Conservation (phyloP, 1,140 invertebrate species). For the Drosophila bocqueti region DNA sequence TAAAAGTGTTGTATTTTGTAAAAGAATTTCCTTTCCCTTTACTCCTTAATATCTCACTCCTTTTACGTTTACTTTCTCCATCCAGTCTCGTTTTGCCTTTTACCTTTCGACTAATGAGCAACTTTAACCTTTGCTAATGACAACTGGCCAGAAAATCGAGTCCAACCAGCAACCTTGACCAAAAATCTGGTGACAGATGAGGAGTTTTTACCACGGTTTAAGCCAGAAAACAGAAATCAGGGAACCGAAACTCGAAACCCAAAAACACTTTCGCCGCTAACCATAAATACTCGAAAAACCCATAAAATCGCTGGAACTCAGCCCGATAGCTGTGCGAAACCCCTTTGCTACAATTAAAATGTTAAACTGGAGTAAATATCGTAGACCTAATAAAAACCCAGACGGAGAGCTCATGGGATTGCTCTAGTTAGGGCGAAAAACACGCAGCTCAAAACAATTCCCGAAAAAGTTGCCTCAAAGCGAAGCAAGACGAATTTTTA, state of each 20-base stretch:
- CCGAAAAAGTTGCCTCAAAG: constrained; percentile 72
- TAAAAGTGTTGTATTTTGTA: too few relatives aligned
- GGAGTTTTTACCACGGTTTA: constrained; percentile 20
- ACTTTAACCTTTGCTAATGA: constrained; percentile 77
- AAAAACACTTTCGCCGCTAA: constrained; percentile 62
- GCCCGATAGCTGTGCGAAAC: neutral
- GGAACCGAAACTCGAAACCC: constrained; percentile 9
- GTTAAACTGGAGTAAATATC: constrained; percentile 77
- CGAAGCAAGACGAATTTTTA: constrained; percentile 59
- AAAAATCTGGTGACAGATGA: constrained; percentile 45
- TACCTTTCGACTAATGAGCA: constrained; percentile 57
- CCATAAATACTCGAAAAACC: constrained; percentile 25
- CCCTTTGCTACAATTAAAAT: constrained; percentile 78
- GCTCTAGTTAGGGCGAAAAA: constrained; percentile 51
- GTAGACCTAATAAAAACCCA: constrained; percentile 60
- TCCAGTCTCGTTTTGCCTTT: constrained; percentile 44
- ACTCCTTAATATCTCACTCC: neutral
- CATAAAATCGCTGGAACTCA: constrained; percentile 36
- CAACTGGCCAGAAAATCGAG: constrained; percentile 36
- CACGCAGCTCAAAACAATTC: constrained; percentile 20
- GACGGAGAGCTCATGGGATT: constrained; percentile 23
- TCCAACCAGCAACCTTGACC: constrained; percentile 46
- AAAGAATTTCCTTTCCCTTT: neutral
- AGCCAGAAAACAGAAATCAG: constrained; percentile 32
- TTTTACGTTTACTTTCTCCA: constrained; percentile 25